Percentiles rank a stretch among this genome's conserved stretches.
phyloP scores from a whole-genome alignment of 2,888 invertebrate species.

The Thymelicus acteon region DNA sequence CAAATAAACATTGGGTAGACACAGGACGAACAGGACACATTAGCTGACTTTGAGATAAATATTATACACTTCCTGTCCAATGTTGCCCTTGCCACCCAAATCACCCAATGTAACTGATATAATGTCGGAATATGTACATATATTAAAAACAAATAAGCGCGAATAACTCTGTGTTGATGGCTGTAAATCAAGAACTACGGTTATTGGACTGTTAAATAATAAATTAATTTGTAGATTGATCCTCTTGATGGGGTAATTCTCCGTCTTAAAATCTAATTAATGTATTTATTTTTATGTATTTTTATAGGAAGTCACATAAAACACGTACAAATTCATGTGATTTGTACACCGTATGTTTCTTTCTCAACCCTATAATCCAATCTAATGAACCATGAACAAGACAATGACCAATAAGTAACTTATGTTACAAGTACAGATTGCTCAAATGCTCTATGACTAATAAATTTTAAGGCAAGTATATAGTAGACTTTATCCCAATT shows the following conservation, averaged over 20 bases:
- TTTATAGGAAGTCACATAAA: no score
- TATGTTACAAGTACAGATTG: constrained; percentile 57
- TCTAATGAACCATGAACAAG: constrained; percentile 61
- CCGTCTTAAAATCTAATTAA: no score
- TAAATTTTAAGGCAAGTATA: background rate
- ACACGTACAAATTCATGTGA: no score
- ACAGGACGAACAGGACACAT: constrained; percentile 58
- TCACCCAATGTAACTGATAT: constrained; percentile 23
- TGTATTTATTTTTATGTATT: no score
- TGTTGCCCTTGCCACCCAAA: constrained; percentile 39
- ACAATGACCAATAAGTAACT: constrained; percentile 65
- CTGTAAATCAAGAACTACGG: no score
- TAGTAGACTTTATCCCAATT: no score
- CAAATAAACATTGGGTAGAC: constrained; percentile 48
- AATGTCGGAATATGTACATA: constrained; percentile 24
- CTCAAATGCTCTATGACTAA: background rate
- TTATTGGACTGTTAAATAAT: no score
- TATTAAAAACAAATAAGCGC: background rate
- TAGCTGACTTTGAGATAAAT: constrained; percentile 71
- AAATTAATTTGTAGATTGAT: no score
- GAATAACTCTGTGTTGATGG: background rate
- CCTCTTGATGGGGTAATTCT: no score
- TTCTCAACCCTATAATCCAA: constrained; percentile 45
- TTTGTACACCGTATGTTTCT: constrained; percentile 27
- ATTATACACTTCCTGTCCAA: constrained; percentile 72